Evolutionary conservation across 2,113 vertebrate species (phyloP).

Genomic region (Aleadryas rufinucha): DNA sequence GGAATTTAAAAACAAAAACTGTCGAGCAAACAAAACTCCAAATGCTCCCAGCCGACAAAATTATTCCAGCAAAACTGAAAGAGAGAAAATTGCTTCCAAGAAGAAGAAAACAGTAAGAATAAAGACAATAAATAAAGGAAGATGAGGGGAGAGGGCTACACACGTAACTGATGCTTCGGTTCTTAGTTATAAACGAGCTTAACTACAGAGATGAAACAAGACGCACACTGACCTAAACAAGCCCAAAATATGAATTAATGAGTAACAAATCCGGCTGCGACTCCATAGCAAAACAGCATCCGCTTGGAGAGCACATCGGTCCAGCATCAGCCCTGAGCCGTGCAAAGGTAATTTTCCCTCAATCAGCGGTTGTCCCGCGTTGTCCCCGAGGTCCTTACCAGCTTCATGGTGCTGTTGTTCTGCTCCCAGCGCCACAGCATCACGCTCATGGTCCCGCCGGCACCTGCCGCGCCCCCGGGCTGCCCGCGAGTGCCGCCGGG

Average conservation of each 20-base stretch:
- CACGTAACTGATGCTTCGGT: neutral
- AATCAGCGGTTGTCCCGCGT: fast-evolving
- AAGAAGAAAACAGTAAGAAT: neutral
- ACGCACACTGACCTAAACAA: neutral
- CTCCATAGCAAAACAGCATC: neutral
- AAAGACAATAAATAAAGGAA: neutral
- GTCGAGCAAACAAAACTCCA: neutral
- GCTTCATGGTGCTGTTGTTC: conserved; percentile 89
- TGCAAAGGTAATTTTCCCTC: fast-evolving
- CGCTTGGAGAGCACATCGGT: fast-evolving
- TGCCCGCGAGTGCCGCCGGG: neutral
- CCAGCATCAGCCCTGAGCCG: neutral
- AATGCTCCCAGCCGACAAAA: neutral
- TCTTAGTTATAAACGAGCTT: neutral
- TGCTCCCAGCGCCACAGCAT: conserved; percentile 91
- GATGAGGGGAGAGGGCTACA: neutral
- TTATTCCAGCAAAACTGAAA: neutral
- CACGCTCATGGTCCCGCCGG: conserved; percentile 79
- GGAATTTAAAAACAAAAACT: neutral
- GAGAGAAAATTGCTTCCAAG: neutral
- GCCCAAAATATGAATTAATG: neutral
- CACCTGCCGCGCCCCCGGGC: conserved; percentile 65
- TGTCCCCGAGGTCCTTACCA: conserved; percentile 75
- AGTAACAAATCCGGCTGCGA: neutral
- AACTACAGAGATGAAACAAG: neutral